phyloP scores from a whole-genome alignment of 2,888 invertebrate species.

The Melanotus villosus region DNA sequence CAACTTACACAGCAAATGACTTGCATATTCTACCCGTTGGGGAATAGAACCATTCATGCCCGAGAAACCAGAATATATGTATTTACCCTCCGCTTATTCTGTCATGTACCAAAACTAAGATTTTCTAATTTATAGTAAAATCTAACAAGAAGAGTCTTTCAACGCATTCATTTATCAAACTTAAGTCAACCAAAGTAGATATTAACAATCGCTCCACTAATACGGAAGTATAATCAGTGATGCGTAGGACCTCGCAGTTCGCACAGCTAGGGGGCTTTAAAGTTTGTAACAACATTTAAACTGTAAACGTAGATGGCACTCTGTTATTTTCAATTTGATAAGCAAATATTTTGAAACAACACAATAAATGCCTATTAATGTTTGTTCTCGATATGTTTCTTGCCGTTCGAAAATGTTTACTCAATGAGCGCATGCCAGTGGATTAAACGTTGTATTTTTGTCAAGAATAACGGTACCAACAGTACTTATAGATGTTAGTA shows the following conservation, averaged over 20 bases:
- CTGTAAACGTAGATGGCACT: neutral
- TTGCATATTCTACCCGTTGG: no score
- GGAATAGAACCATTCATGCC: no score
- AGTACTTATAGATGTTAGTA: no score
- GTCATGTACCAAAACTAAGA: neutral
- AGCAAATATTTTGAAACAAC: slow-evolving; percentile 12
- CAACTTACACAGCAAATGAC: neutral
- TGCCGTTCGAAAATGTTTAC: no score
- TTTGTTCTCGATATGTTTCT: no score
- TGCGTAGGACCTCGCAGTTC: slow-evolving; percentile 19
- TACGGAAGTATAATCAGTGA: slow-evolving; percentile 29
- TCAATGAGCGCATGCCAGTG: no score
- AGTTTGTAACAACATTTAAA: neutral
- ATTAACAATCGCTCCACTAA: slow-evolving; percentile 24
- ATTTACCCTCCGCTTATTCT: no score
- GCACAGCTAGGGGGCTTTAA: neutral
- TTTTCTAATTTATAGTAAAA: neutral
- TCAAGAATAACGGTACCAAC: no score
- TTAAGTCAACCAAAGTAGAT: slow-evolving; percentile 25
- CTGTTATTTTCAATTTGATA: slow-evolving; percentile 16
- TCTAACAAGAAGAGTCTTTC: neutral
- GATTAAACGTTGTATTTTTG: no score
- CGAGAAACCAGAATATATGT: no score
- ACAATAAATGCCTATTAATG: neutral
- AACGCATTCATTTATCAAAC: slow-evolving; percentile 25